Conservation (phyloP, 2,888 invertebrate species). For the Scrobipalpa atriplicella region DNA sequence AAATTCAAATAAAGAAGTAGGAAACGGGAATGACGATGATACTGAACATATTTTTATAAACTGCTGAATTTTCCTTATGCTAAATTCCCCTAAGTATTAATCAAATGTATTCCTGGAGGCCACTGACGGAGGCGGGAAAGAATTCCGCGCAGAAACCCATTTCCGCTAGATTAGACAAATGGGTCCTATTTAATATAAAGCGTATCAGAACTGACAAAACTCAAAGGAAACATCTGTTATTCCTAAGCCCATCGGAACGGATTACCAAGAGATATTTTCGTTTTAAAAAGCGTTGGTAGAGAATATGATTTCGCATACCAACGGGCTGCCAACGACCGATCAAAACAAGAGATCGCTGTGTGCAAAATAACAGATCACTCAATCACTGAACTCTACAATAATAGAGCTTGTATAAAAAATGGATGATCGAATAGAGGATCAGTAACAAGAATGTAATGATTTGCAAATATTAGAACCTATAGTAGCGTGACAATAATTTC, state of each 20-base stretch:
- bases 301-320: conserved; percentile 5
- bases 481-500: neutral
- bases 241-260: conserved; percentile 39
- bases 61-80: neutral
- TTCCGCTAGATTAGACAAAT: conserved; percentile 55
- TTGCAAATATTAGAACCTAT: no score
- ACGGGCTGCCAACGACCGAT: conserved; percentile 13
- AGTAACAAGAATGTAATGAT: no score
- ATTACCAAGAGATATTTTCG: conserved; percentile 41
- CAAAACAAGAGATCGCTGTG: conserved; percentile 15
- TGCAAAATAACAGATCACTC: neutral
- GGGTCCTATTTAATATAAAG: conserved; percentile 45
- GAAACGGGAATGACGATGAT: neutral
- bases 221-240: conserved; percentile 58
- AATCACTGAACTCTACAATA: neutral
- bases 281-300: conserved; percentile 23
- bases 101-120: conserved; percentile 13
- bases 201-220: conserved; percentile 48
- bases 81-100: neutral
- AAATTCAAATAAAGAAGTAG: neutral
- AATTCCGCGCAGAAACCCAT: conserved; percentile 42
- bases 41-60: neutral
- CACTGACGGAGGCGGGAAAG: conserved; percentile 48
- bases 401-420: no score
- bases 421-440: no score